Percentiles rank a stretch among this genome's conserved stretches.
Conservation (phyloP, 2,113 vertebrate species). For the Anarhynchus alexandrinus region DNA sequence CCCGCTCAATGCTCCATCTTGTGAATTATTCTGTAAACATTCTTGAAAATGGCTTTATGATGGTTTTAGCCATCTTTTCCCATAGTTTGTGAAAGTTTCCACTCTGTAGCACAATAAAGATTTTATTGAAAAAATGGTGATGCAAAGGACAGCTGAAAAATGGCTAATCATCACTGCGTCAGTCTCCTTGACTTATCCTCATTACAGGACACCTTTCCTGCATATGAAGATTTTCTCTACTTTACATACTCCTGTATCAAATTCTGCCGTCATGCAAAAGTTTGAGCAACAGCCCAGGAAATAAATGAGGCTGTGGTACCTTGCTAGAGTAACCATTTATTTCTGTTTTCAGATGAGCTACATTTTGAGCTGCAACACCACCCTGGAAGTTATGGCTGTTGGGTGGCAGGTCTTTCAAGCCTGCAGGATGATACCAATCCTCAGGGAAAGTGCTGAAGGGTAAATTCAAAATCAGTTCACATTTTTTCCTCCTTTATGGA, state of each 20-base stretch:
- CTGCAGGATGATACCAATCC: background rate
- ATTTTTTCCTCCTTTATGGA: background rate
- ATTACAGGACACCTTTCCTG: background rate
- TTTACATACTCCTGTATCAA: background rate
- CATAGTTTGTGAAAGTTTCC: background rate
- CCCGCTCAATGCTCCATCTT: accelerated
- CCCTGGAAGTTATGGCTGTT: background rate
- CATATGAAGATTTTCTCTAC: background rate
- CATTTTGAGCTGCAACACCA: background rate
- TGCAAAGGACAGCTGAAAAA: background rate
- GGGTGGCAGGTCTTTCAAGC: background rate
- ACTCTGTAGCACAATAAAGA: background rate
- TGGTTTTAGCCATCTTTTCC: background rate
- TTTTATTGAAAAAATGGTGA: background rate
- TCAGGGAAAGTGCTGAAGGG: background rate
- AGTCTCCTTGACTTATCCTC: background rate
- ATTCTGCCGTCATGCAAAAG: background rate
- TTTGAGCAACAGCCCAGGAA: background rate
- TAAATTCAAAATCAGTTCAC: background rate
- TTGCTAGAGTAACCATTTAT: background rate
- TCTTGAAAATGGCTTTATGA: background rate
- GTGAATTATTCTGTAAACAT: accelerated
- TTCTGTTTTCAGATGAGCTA: background rate
- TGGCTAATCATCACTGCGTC: background rate
- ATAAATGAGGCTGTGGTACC: background rate